Evolutionary conservation across 1,140 invertebrate species (phyloP), one percentile per base, ranked within the genome.

Genomic region (Ericerus pela): DNA sequence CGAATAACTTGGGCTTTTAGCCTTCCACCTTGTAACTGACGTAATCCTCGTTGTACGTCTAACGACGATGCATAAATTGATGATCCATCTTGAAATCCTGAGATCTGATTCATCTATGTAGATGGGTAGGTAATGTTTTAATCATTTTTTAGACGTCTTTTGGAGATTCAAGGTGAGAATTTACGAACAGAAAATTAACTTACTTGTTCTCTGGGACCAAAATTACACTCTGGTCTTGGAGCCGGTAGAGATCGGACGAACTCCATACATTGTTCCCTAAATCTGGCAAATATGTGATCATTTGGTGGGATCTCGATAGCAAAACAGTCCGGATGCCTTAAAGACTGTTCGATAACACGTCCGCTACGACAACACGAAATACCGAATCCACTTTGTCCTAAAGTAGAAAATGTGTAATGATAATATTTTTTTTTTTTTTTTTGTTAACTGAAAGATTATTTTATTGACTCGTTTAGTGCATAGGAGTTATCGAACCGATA

Each of bases 31-130:
- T 70, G 65, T 54, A 77, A 76, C 26, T 70, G 72, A 53, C 79
- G 66, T 24, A 85, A 59, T 1, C 70, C 63, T 1, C 64, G 62
- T 0, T 74, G 63, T 33, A 79, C 75, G 31, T 76, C 71, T 20
- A 70, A 60, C 36, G 76, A 76, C 3, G 78, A 85, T 0, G 83
- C 83, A 60, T 87, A 87, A 38, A 84, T 71, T 26, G 73, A 74
- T 0, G 82, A 85, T 4, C 69, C 80, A 67, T 86, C 84, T 56
- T 85, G 71, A 62, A 75, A 86, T 36, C 80, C 73, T 2, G 79
- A 84, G 0, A 79, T 73, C 63, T 79, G 76, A 65, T 85, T 85
- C 66, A 85, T 76, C 73, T 85, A 71, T 30, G 47, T 31, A 4
- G 22, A 28, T 27, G 6, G 28, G 28, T 11, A 5, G 10, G 18